phyloP scores from a whole-genome alignment of 2,113 vertebrate genomes.

The Taxidea taxus region DNA sequence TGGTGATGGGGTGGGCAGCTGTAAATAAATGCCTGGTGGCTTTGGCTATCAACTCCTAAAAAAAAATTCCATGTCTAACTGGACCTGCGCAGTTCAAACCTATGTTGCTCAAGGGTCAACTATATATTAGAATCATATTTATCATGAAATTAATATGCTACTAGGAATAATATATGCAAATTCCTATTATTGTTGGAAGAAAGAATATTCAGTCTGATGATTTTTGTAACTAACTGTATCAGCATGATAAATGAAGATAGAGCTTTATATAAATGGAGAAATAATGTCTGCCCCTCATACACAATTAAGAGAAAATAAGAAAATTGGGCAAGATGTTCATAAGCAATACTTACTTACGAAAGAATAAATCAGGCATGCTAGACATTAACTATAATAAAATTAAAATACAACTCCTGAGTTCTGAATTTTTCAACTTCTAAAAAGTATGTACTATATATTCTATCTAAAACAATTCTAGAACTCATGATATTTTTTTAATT shows the following conservation, averaged over 20 bases:
- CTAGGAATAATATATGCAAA: neutral
- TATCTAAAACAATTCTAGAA: neutral
- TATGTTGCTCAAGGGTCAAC: neutral
- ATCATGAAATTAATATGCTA: neutral
- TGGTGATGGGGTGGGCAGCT: neutral
- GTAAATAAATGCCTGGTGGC: neutral
- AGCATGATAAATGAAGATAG: neutral
- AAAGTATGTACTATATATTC: neutral
- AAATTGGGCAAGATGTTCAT: neutral
- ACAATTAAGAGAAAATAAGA: neutral
- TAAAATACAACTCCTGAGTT: neutral
- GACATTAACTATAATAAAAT: neutral
- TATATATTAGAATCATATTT: neutral
- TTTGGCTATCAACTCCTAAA: neutral
- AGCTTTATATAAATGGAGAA: neutral
- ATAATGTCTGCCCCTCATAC: neutral
- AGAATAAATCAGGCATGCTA: neutral
- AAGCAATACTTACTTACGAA: neutral
- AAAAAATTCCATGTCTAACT: neutral
- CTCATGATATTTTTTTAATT: neutral
- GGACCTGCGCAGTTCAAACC: neutral
- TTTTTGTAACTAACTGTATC: neutral
- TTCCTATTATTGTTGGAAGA: neutral
- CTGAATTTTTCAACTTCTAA: conserved; percentile 12
- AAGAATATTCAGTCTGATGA: neutral